phyloP scores from a whole-genome alignment of 2,113 vertebrate genomes.

The Otolemur garnettii region DNA sequence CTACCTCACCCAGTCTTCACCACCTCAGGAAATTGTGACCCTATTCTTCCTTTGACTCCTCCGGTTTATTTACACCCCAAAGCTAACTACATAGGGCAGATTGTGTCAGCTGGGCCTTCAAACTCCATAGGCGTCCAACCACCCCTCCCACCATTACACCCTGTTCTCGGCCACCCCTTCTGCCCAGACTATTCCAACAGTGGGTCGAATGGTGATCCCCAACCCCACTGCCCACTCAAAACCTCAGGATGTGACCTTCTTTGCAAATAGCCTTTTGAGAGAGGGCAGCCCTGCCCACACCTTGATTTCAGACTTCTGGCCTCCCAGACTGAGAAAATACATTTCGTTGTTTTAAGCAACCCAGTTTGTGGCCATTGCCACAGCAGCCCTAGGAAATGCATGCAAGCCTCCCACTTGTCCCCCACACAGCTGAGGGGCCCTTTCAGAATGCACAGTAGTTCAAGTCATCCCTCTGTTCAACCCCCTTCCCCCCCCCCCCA shows the following conservation, averaged over 20 bases:
- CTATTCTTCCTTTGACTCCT: background rate
- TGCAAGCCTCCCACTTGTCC: background rate
- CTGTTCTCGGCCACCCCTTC: background rate
- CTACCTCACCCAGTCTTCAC: background rate
- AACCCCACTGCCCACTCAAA: background rate
- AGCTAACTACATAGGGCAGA: background rate
- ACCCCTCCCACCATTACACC: background rate
- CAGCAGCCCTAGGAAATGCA: background rate
- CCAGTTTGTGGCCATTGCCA: background rate
- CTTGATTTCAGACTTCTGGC: background rate
- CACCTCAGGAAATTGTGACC: background rate
- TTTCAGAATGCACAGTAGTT: background rate
- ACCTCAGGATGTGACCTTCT: background rate
- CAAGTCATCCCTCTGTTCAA: background rate
- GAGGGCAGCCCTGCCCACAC: rapidly evolving
- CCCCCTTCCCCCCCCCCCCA: background rate
- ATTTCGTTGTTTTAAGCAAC: background rate
- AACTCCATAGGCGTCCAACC: background rate
- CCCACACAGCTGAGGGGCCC: background rate
- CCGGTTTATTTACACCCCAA: background rate
- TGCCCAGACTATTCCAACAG: rapidly evolving
- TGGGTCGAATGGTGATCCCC: background rate
- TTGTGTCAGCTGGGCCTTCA: background rate
- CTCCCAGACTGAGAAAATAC: background rate
- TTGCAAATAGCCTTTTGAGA: background rate